phyloP scores from a whole-genome alignment of 2,888 invertebrate genomes.

The Nymphalis c-album region DNA sequence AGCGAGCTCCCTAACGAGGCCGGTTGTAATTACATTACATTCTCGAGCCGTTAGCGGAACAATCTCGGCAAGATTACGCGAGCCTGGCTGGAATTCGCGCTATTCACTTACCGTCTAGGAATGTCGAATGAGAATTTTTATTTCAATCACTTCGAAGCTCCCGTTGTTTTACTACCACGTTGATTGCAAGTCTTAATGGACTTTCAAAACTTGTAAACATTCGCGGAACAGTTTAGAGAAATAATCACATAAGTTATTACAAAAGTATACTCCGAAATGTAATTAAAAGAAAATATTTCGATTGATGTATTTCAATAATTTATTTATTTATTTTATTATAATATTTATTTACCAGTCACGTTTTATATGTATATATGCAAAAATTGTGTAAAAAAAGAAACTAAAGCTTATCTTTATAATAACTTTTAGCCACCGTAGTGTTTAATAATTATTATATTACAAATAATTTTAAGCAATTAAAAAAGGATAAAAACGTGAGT shows the following conservation, averaged over 20 bases:
- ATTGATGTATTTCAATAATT: no score
- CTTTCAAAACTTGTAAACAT: conserved; percentile 27
- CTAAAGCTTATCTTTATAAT: no score
- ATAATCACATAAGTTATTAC: no score
- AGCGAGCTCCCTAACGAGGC: conserved; percentile 54
- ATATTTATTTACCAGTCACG: no score
- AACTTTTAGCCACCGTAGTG: no score
- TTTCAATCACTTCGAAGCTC: conserved; percentile 34
- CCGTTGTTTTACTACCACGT: conserved; percentile 19
- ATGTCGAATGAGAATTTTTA: conserved; percentile 42
- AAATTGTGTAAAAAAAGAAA: no score
- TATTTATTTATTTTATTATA: no score
- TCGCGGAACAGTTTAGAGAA: neutral
- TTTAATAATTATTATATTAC: no score
- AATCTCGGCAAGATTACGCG: conserved; percentile 68
- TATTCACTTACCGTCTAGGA: conserved; percentile 46
- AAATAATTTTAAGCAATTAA: no score
- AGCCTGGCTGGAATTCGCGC: conserved; percentile 54
- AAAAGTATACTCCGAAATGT: neutral
- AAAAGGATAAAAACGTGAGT: no score
- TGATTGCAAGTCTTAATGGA: conserved; percentile 25
- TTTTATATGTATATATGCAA: no score
- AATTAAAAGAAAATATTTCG: neutral
- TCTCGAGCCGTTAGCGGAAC: conserved; percentile 66
- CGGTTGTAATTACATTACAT: conserved; percentile 70